Evolutionary conservation across 1,140 invertebrate genomes (phyloP).

Genomic region (Phortica variegata): DNA sequence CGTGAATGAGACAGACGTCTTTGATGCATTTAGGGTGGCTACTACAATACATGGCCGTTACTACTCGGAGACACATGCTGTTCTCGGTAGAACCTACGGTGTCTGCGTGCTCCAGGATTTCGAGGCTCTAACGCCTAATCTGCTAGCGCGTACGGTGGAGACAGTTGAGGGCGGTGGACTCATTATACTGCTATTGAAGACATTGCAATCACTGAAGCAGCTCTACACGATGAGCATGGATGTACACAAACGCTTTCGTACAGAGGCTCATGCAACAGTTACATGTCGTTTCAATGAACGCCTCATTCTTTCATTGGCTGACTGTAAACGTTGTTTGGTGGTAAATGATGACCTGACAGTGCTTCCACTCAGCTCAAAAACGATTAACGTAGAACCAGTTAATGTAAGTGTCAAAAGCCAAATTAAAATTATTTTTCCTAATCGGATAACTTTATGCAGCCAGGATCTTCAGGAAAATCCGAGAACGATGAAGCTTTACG

Average conservation of each 20-base stretch:
- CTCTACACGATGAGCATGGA: conserved; percentile 98
- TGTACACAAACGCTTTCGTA: conserved; percentile 93
- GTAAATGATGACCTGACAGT: conserved; percentile 93
- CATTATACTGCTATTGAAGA: conserved; percentile 84
- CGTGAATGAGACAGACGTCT: conserved; percentile 94
- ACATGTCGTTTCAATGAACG: conserved; percentile 96
- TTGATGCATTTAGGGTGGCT: conserved; percentile 94
- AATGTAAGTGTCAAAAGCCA: conserved; percentile 56
- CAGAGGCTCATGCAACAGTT: conserved; percentile 91
- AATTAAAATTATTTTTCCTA: conserved; percentile 7
- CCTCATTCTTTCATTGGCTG: conserved; percentile 88
- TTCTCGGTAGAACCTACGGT: conserved; percentile 96
- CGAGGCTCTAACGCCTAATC: conserved; percentile 98
- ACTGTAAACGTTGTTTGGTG: conserved; percentile 86
- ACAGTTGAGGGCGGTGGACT: conserved; percentile 98
- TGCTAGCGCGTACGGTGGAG: conserved; percentile 95
- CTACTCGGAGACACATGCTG: conserved; percentile 97
- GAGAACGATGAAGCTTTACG: conserved; percentile 65
- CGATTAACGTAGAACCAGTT: conserved; percentile 74
- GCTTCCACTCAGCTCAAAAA: conserved; percentile 88
- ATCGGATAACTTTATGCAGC: conserved; percentile 26
- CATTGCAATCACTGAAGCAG: conserved; percentile 87
- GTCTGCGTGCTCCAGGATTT: conserved; percentile 99
- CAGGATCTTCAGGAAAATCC: conserved; percentile 29
- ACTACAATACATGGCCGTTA: conserved; percentile 98